Conservation (phyloP, 2,797 vertebrate species). For the Lagorchestes hirsutus region DNA sequence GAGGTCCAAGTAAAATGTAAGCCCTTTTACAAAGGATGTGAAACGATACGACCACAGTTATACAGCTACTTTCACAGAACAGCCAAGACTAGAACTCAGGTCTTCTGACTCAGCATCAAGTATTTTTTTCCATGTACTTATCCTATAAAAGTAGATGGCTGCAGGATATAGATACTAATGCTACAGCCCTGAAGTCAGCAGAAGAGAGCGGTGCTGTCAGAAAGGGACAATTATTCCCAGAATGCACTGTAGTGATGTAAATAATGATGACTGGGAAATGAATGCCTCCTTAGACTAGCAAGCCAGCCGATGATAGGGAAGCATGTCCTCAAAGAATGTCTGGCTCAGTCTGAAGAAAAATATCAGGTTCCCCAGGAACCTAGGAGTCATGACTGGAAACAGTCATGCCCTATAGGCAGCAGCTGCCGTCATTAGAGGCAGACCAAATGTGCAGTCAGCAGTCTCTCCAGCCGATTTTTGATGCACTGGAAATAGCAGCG, state of each 20-base stretch:
- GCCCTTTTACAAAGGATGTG: neutral
- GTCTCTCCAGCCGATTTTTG: constrained; percentile 65
- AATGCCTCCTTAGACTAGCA: constrained; percentile 39
- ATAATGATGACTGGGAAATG: constrained; percentile 42
- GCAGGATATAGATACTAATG: neutral
- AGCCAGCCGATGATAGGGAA: neutral
- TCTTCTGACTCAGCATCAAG: neutral
- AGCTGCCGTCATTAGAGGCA: constrained; percentile 74
- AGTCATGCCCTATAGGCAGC: constrained; percentile 54
- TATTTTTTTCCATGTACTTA: neutral
- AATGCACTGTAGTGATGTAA: constrained; percentile 1
- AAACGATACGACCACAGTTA: neutral
- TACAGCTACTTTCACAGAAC: neutral
- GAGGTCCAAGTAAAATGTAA: neutral
- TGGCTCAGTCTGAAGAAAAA: constrained; percentile 34
- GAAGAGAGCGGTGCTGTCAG: neutral
- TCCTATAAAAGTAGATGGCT: neutral
- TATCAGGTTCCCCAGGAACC: constrained; percentile 46
- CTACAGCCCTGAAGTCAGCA: neutral
- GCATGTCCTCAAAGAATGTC: constrained; percentile 30
- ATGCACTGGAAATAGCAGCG: constrained; percentile 30
- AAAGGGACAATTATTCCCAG: constrained; percentile 2
- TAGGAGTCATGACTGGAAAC: constrained; percentile 53
- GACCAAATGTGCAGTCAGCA: constrained; percentile 58
- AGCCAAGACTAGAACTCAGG: neutral